Evolutionary conservation across 2,797 vertebrate species (phyloP), one percentile per base, ranked within the genome.

Genomic region (Tapirus indicus): DNA sequence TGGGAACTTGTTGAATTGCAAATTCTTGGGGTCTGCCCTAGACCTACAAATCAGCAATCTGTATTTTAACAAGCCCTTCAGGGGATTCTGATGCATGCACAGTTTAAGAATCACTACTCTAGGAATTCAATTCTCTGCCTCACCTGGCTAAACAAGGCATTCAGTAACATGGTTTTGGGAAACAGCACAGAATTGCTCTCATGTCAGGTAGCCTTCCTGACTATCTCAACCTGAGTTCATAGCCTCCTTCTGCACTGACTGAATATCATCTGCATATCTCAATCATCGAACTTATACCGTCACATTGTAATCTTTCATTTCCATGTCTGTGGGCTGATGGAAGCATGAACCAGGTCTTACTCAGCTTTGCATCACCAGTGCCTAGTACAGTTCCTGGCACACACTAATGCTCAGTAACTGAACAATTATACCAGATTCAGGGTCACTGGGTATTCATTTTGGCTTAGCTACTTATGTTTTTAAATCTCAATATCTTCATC

Each of bases 1-100:
- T 82, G 44, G 72, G 44, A 96, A 90, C 35, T 94, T 90, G 38
- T 77, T 88, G 35, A 90, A 95, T 95, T 86, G 64, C 16, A 89
- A 62, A 91, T 80, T 95, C 25, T 89, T 72, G 75, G 78, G 72
- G 35, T 44, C 32, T 11, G 75, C 2, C 71, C 44, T 56, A 74
- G 72, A 90, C 29, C 32, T 86, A 68, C 0, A 14, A 69, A 44
- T 85, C 87, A 88, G 29, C 38, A 80, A 68, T 82, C 49, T 92
- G 16, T 83, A 29, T 82, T 94, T 94, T 89, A 91, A 89, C 5
- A 92, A 87, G 64, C 20, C 41, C 18, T 94, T 80, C 18, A 64
- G 12, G 49, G 66, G 88, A 74, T 89, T 89, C 21, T 82, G 78
- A 78, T 44, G 11, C 18, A 38, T 1, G 0, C 16, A 32, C 68